Conservation (phyloP, 2,797 vertebrate species). For the Chelidonichthys spinosus region DNA sequence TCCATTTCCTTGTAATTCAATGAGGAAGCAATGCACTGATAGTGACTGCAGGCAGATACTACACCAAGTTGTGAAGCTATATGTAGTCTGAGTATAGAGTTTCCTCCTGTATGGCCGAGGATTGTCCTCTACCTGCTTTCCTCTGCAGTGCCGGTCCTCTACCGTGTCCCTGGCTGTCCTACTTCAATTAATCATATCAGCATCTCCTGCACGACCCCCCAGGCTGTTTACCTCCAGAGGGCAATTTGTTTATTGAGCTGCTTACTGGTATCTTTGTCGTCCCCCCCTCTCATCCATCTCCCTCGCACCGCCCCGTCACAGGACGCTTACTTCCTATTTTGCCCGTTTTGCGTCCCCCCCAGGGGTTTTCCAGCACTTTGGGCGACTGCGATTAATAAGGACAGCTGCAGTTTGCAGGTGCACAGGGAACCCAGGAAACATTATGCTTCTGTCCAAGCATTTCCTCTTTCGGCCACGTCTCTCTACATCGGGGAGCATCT, state of each 20-base stretch:
- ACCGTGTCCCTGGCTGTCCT: constrained; percentile 77
- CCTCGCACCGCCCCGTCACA: not conserved
- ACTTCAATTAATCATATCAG: constrained; percentile 85
- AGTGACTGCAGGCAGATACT: constrained; percentile 64
- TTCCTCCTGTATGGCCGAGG: constrained; percentile 64
- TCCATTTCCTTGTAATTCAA: constrained; percentile 74
- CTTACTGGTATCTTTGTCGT: constrained; percentile 46
- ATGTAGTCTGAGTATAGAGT: constrained; percentile 57
- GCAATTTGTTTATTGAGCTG: constrained; percentile 79
- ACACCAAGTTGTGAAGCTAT: constrained; percentile 66
- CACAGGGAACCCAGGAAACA: constrained; percentile 27
- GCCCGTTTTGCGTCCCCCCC: not conserved
- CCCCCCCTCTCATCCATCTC: constrained; percentile 57
- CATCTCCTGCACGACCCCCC: constrained; percentile 63
- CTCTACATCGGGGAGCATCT: constrained; percentile 46
- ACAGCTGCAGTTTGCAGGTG: constrained; percentile 24
- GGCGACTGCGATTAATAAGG: constrained; percentile 14
- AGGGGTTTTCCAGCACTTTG: constrained; percentile 33
- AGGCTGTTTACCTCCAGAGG: constrained; percentile 78
- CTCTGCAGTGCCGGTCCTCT: constrained; percentile 72
- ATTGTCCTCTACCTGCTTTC: constrained; percentile 76
- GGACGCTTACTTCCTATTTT: constrained; percentile 14
- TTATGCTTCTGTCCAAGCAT: not conserved
- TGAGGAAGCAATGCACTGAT: constrained; percentile 69
- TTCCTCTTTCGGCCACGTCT: constrained; percentile 40